Conservation (phyloP, 1,140 invertebrate genomes). For the Hylyphantes graminicola region DNA sequence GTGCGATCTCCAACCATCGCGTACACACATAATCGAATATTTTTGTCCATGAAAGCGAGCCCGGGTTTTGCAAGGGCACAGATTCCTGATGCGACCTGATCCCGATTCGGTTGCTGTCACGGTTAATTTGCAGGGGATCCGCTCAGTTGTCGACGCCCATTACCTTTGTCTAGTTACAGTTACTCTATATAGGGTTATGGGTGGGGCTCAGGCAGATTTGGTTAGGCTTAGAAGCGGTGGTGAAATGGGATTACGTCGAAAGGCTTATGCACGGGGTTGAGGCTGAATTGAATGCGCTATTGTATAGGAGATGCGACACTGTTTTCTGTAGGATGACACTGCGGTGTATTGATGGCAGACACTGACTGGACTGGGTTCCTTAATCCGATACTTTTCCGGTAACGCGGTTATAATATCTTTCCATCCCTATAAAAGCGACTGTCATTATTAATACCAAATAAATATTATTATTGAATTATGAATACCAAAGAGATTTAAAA, state of each 20-base stretch:
- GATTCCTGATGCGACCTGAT: constrained; percentile 22
- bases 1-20: neutral
- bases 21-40: neutral
- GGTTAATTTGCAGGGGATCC: constrained; percentile 16
- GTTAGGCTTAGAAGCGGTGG: constrained; percentile 41
- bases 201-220: constrained; percentile 31
- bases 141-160: constrained; percentile 32
- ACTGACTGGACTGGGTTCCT: neutral
- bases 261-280: constrained; percentile 17
- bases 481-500: neutral
- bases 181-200: constrained; percentile 14
- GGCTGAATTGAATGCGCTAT: neutral
- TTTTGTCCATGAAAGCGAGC: neutral
- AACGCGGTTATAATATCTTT: neutral
- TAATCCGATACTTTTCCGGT: too few relatives aligned
- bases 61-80: neutral
- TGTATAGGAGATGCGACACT: neutral
- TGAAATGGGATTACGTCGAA: constrained; percentile 48
- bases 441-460: too few relatives aligned
- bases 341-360: constrained; percentile 33
- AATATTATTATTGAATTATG: neutral
- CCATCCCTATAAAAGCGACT: neutral
- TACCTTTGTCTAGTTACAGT: constrained; percentile 4
- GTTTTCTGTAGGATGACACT: neutral
- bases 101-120: constrained; percentile 34